A percentile compares a stretch with the other conserved stretches of the same genome.
Conservation (phyloP, 2,113 vertebrate genomes). For the Lota lota region DNA sequence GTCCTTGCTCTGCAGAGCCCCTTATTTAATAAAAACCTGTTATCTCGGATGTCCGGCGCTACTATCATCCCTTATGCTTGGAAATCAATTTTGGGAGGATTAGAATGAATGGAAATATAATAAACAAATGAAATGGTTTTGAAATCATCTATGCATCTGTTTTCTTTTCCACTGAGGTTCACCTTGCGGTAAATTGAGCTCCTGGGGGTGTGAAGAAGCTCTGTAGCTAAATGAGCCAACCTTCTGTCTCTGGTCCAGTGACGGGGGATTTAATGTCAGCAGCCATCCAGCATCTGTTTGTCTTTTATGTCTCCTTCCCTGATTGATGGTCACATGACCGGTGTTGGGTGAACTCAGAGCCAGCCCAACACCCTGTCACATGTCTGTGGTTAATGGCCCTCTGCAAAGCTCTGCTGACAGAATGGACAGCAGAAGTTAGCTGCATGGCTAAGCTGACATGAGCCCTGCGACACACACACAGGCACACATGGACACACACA, state of each 20-base stretch:
- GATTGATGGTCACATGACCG: slow-evolving; percentile 60
- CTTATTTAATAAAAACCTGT: slow-evolving; percentile 1
- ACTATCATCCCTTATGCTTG: not conserved
- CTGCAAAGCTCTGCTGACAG: slow-evolving; percentile 38
- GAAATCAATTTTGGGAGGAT: not conserved
- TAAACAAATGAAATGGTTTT: not conserved
- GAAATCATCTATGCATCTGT: not conserved
- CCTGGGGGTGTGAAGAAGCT: slow-evolving; percentile 24
- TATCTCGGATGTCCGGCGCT: slow-evolving; percentile 4
- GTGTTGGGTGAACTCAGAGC: slow-evolving; percentile 42
- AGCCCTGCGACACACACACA: not conserved
- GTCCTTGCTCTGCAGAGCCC: not conserved
- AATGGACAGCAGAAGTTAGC: slow-evolving; percentile 33
- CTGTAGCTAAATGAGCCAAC: slow-evolving; percentile 38
- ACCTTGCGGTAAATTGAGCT: not conserved
- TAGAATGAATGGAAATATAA: not conserved
- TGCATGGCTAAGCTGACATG: slow-evolving; percentile 11
- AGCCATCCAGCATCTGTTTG: slow-evolving; percentile 59
- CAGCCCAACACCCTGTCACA: slow-evolving; percentile 38
- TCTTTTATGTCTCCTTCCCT: slow-evolving; percentile 37
- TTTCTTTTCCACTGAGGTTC: too few species aligned
- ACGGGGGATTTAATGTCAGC: slow-evolving; percentile 62
- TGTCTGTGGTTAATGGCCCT: slow-evolving; percentile 47
- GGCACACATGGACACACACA: not conserved
- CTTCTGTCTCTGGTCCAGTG: slow-evolving; percentile 49